phyloP scores from a whole-genome alignment of 1,140 invertebrate species.

The Camponotus floridanus region DNA sequence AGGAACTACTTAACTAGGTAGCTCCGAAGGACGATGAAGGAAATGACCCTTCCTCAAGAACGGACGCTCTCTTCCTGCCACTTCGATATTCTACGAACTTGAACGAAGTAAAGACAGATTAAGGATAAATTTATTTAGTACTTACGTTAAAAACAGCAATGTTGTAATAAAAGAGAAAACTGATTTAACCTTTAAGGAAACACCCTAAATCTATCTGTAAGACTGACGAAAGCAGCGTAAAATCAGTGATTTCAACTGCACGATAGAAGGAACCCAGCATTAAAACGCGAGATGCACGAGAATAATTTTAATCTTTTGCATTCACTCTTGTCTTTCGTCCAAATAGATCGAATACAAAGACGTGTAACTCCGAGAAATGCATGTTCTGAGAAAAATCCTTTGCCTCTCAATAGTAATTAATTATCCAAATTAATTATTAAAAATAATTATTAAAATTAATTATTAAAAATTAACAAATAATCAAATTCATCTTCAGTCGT shows the following conservation, averaged over 20 bases:
- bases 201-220: neutral
- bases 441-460: no score
- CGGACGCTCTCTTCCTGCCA: constrained; percentile 17
- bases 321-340: neutral
- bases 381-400: neutral
- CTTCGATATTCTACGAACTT: constrained; percentile 38
- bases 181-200: neutral
- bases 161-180: constrained; percentile 43
- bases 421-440: no score
- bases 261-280: neutral
- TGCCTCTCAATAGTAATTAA: neutral
- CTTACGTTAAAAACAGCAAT: constrained; percentile 33
- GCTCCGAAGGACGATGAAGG: constrained; percentile 53
- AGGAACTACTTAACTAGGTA: constrained; percentile 63
- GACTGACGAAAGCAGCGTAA: neutral
- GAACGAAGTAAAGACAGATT: constrained; percentile 35
- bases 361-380: neutral
- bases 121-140: constrained; percentile 62
- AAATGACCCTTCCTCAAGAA: constrained; percentile 40
- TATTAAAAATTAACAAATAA: neutral
- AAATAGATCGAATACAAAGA: neutral
- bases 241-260: constrained; percentile 8
- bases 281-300: neutral
- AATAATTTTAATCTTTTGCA: neutral
- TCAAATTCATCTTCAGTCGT: neutral